Evolutionary conservation across 2,888 invertebrate genomes (phyloP).

Genomic region (Hypercompe scribonia): DNA sequence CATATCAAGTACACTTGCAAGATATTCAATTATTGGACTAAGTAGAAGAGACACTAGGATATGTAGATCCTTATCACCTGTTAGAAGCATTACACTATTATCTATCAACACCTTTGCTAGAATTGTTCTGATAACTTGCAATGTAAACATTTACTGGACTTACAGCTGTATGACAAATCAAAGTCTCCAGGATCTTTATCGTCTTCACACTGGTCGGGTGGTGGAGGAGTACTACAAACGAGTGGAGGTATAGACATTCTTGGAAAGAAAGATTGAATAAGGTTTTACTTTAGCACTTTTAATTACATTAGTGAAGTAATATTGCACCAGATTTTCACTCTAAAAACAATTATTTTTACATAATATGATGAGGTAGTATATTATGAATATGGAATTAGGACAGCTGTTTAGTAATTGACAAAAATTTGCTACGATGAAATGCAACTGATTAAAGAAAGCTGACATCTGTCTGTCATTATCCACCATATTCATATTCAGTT

Average conservation of each 20-base stretch:
- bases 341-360: conserved; percentile 30
- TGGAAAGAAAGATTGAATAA: conserved; percentile 50
- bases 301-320: conserved; percentile 42
- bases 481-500: conserved; percentile 46
- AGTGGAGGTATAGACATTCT: conserved; percentile 89
- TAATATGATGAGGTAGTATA: conserved; percentile 32
- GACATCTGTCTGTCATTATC: conserved; percentile 44
- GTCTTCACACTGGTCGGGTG: conserved; percentile 88
- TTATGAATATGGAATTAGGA: conserved; percentile 56
- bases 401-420: conserved; percentile 82
- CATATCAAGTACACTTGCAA: not conserved
- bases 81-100: not conserved
- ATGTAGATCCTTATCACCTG: not conserved
- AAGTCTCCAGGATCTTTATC: conserved; percentile 87
- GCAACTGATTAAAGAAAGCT: conserved; percentile 47
- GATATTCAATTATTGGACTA: not conserved
- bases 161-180: conserved; percentile 79
- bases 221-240: conserved; percentile 89
- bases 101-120: not conserved
- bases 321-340: conserved; percentile 30
- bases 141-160: conserved; percentile 50
- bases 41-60: not conserved
- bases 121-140: not conserved
- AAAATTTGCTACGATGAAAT: conserved; percentile 66
- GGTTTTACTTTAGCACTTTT: conserved; percentile 48